Evolutionary conservation across 2,113 vertebrate genomes (phyloP), one percentile per base, ranked within the genome.

Genomic region (Centrocercus urophasianus): DNA sequence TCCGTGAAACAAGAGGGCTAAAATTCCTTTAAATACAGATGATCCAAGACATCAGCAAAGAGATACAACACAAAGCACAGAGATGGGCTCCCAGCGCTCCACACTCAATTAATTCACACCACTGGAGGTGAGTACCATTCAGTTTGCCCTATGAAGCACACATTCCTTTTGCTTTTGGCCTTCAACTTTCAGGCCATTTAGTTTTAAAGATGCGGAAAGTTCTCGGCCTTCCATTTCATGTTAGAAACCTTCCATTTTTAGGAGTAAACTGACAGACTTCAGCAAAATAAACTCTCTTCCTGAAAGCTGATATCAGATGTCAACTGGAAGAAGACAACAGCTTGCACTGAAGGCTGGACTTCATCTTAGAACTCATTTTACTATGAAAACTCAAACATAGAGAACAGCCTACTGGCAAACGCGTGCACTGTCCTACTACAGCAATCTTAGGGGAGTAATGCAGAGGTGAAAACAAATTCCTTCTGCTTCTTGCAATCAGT

Each of bases 181-280:
- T 92, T 95, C 73, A 52, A 32, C 5, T 79, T 66, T 45, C 11
- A 91, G 74, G 71, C 11, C 18, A 67, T 43, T 65, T 65, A 72
- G 54, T 94, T 72, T 88, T 79, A 84, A 93, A 80, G 92, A 95
- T 65, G 43, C 91, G 57, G 78, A 96, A 88, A 96, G 89, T 81
- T 88, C 1, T 0, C 69, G 45, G 40, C 34, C 54, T 95, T 90
- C 78, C 43, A 77, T 81, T 95, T 97, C 93, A 86, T 94, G 75
- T 50, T 60, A 97, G 80, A 97, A 96, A 85, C 22, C 48, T 50
- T 64, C 32, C 22, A 83, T 73, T 92, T 96, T 88, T 67, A 94
- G 79, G 70, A 50, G 47, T 38, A 91, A 91, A 64, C 92, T 85
- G 82, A 91, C 54, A 91, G 78, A 91, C 95, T 97, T 77, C 59